phyloP scores from a whole-genome alignment of 2,113 vertebrate species.

The Oryzias melastigma region DNA sequence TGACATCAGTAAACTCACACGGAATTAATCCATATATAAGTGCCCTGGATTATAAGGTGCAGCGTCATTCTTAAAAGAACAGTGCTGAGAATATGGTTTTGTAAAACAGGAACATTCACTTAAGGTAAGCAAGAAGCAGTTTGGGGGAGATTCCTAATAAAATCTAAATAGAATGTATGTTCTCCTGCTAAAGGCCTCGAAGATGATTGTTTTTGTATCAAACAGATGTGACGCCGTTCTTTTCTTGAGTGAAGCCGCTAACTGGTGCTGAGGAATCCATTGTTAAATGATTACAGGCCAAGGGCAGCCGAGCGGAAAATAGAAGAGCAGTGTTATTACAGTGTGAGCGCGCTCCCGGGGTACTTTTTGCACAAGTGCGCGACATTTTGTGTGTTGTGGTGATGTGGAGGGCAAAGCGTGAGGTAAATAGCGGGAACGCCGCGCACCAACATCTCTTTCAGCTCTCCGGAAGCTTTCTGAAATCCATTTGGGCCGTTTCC shows the following conservation, averaged over 20 bases:
- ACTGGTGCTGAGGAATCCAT: conserved; percentile 53
- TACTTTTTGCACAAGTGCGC: conserved; percentile 26
- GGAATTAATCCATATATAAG: too few relatives aligned
- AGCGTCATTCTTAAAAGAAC: too few relatives aligned
- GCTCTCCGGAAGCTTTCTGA: conserved; percentile 22
- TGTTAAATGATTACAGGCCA: conserved; percentile 48
- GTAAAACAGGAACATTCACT: too few relatives aligned
- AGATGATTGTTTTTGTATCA: too few relatives aligned
- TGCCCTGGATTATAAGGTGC: too few relatives aligned
- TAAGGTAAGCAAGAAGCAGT: too few relatives aligned
- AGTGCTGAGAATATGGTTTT: too few relatives aligned
- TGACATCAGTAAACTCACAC: too few relatives aligned
- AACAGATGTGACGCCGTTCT: too few relatives aligned
- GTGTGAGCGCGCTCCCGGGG: conserved; percentile 34
- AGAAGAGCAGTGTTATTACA: conserved; percentile 47
- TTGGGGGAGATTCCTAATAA: too few relatives aligned
- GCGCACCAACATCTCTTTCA: conserved; percentile 18
- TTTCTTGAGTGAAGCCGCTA: neutral
- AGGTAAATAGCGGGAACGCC: conserved; percentile 26
- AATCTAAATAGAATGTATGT: too few relatives aligned
- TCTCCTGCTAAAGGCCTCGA: too few relatives aligned
- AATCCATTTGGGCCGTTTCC: conserved; percentile 27
- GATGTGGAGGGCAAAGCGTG: neutral
- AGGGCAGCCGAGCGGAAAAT: conserved; percentile 59
- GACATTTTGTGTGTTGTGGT: conserved; percentile 22